Evolutionary conservation across 1,140 invertebrate genomes (phyloP).

Genomic region (Penaeus indicus): DNA sequence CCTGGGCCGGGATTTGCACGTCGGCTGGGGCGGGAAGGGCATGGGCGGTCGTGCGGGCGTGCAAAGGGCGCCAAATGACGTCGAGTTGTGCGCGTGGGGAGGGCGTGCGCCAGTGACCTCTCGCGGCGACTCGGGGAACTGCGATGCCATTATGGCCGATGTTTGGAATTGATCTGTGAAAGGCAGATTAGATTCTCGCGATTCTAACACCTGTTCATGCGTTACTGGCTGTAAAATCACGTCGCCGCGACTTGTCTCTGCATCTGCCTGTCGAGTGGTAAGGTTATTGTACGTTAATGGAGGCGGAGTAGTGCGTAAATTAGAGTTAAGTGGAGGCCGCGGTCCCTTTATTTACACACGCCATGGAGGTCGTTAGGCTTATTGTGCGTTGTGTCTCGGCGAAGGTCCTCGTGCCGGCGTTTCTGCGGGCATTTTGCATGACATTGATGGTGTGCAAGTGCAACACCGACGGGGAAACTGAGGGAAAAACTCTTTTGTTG

Average conservation of each 20-base stretch:
- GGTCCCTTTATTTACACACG: conserved; percentile 60
- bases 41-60: background rate
- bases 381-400: conserved; percentile 33
- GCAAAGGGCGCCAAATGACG: conserved; percentile 4
- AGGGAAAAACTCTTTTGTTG: too few relatives aligned
- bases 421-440: too few relatives aligned
- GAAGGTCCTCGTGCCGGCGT: too few relatives aligned
- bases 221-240: conserved; percentile 37
- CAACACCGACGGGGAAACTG: too few relatives aligned
- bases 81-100: conserved; percentile 9
- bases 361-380: conserved; percentile 60
- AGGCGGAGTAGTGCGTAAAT: background rate
- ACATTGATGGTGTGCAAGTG: too few relatives aligned
- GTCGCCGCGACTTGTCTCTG: background rate
- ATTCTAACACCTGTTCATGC: conserved; percentile 57
- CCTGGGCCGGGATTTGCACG: too few relatives aligned
- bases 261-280: conserved; percentile 44
- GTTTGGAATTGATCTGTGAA: conserved; percentile 64
- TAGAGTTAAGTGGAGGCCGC: conserved; percentile 1
- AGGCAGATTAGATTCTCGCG: conserved; percentile 57
- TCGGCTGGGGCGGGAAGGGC: background rate
- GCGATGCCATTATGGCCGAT: conserved; percentile 63
- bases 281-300: conserved; percentile 28
- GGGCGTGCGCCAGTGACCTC: conserved; percentile 27
- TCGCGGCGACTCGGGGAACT: conserved; percentile 53